Evolutionary conservation across 2,113 vertebrate species (phyloP).

Genomic region (Lichenostomus cassidix): DNA sequence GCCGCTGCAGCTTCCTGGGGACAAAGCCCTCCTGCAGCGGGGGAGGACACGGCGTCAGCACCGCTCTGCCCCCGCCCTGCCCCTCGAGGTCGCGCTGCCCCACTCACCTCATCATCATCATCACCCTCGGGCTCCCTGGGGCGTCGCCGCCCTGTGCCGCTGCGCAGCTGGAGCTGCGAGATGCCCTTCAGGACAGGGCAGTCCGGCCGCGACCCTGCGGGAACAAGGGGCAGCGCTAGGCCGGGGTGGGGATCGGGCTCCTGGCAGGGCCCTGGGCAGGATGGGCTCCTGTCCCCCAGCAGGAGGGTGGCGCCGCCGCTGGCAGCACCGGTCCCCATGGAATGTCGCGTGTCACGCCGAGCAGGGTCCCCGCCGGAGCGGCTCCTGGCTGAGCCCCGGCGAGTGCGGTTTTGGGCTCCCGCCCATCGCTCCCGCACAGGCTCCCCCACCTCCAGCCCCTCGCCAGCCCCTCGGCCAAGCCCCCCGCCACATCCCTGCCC

Average conservation of each 20-base stretch:
- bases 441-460: not conserved
- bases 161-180: not conserved
- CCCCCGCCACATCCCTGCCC: too few relatives aligned
- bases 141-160: accelerated
- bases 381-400: not conserved
- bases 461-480: not conserved
- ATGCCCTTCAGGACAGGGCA: not conserved
- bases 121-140: not conserved
- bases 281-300: not conserved
- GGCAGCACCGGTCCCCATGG: not conserved
- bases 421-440: too few relatives aligned
- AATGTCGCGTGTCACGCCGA: not conserved
- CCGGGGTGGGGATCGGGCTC: not conserved
- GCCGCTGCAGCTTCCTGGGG: not conserved
- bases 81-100: not conserved
- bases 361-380: not conserved
- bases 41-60: not conserved
- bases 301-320: not conserved
- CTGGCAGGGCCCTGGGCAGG: not conserved
- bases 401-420: accelerated
- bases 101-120: not conserved
- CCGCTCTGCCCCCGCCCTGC: not conserved
- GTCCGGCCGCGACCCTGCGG: not conserved
- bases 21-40: not conserved
- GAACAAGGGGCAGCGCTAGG: not conserved